phyloP scores from a whole-genome alignment of 2,797 vertebrate species.

The Odontamblyopus lacepedii region DNA sequence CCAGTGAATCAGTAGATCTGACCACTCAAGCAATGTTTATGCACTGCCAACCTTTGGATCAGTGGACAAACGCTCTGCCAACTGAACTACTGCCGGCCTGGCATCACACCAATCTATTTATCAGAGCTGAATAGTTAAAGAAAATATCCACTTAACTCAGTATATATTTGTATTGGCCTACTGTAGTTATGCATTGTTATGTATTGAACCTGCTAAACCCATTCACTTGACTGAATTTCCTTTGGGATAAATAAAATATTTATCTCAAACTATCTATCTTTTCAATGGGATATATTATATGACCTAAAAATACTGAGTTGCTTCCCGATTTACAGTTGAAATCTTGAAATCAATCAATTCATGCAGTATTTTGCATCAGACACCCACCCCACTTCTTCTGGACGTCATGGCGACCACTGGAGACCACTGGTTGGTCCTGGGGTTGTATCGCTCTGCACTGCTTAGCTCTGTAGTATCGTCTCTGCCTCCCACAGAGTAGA shows the following conservation, averaged over 20 bases:
- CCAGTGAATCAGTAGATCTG: no score
- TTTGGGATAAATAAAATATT: no score
- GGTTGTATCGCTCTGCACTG: slow-evolving; percentile 97
- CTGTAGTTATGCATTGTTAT: background rate
- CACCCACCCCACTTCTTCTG: slow-evolving; percentile 90
- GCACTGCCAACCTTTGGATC: no score
- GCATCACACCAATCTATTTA: no score
- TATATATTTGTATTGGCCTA: background rate
- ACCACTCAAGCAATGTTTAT: no score
- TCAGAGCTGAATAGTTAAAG: background rate
- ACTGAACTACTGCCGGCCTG: no score
- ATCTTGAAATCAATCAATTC: background rate
- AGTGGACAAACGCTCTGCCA: no score
- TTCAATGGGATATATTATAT: no score
- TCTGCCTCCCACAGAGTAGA: slow-evolving; percentile 96
- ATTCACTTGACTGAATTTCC: background rate
- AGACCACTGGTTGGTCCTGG: slow-evolving; percentile 98
- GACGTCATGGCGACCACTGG: slow-evolving; percentile 99
- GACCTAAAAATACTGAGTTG: background rate
- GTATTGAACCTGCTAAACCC: background rate
- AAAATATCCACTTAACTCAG: background rate
- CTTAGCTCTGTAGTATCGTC: slow-evolving; percentile 98
- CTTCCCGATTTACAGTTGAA: background rate
- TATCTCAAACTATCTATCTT: no score
- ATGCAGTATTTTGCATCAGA: background rate